Evolutionary conservation across 2,113 vertebrate species (phyloP).

Genomic region (Hippotragus niger): DNA sequence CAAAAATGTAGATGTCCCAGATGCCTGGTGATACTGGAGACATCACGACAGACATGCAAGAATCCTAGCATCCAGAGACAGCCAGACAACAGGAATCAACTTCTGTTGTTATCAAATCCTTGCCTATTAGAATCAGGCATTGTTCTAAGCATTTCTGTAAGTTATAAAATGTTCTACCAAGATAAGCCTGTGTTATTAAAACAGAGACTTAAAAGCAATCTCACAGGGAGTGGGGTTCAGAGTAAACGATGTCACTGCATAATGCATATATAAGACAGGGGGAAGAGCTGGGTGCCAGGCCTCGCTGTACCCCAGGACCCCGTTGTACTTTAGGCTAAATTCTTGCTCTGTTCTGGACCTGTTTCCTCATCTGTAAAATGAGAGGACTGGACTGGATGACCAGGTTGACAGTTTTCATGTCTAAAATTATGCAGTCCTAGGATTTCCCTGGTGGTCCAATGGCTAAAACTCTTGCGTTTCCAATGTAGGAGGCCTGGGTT

Average conservation of each 20-base stretch:
- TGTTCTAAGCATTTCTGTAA: not conserved
- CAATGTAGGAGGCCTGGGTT: not conserved
- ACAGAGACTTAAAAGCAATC: not conserved
- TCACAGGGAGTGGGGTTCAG: not conserved
- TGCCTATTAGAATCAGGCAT: not conserved
- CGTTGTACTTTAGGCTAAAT: not conserved
- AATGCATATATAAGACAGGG: too few relatives aligned
- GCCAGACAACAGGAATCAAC: not conserved
- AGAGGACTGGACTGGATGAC: not conserved
- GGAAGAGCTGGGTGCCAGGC: not conserved
- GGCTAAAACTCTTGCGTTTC: not conserved
- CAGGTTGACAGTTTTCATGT: not conserved
- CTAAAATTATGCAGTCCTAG: not conserved
- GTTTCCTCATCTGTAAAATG: not conserved
- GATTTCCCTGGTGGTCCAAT: not conserved
- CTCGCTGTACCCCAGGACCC: not conserved
- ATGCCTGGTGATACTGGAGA: not conserved
- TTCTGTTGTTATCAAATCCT: not conserved
- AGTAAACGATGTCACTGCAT: fast-evolving
- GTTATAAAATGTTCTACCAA: fast-evolving
- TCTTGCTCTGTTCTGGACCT: not conserved
- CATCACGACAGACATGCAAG: not conserved
- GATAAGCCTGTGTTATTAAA: too few relatives aligned
- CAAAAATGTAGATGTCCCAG: not conserved
- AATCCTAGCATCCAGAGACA: not conserved